Base-by-base conservation (phyloP, 2,797 vertebrate genomes). In the Kryptolebias ocellatus region DNA sequence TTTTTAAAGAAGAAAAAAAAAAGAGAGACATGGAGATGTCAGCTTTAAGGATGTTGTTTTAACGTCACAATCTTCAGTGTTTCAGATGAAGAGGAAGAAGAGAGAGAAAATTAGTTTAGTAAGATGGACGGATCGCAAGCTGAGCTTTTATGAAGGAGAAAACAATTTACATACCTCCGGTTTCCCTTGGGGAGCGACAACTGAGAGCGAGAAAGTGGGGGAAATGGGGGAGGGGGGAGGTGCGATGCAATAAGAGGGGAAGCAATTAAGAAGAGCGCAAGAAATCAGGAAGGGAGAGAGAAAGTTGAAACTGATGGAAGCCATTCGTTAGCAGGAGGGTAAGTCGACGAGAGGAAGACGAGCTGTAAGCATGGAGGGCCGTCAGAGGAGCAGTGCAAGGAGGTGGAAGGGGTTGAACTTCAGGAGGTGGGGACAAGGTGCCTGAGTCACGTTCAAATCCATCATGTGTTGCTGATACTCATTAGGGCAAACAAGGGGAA, bases 81-180 rank as follows among this genome's bases (percentile, higher is more conserved):
- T 71, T 61, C 64, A 20, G 57, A 54, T 29, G n/a, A 1, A 72
- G 51, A 71, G 53, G 12, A 6, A 28, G 42, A 24, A 24, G 20
- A 24, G 20, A 24, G 20, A 24, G 70, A 1, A 52, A 24, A 18
- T 64, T 14, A 76, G 61, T 60, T 70, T 67, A 81, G 84, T 79
- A 76, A 85, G 83, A 90, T 83, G 70, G 80, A 74, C 73, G 53
- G 87, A 88, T 78, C 85, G 55, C 51, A 69, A 44, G 71, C 67
- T 0, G 1, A 44, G 72, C 44, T 80, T 70, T 74, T 66, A 85
- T 76, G 28, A 76, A 67, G 74, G 67, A 56, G 64, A 90, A 80
- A 84, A 87, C 81, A 73, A 88, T 88, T 89, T 87, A 76, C 83
- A 90, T 86, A 82, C 83, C 73, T 83, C 66, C 2, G 24, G 71